Evolutionary conservation across 2,797 vertebrate genomes (phyloP).

Genomic region (Acipenser transmontanus): DNA sequence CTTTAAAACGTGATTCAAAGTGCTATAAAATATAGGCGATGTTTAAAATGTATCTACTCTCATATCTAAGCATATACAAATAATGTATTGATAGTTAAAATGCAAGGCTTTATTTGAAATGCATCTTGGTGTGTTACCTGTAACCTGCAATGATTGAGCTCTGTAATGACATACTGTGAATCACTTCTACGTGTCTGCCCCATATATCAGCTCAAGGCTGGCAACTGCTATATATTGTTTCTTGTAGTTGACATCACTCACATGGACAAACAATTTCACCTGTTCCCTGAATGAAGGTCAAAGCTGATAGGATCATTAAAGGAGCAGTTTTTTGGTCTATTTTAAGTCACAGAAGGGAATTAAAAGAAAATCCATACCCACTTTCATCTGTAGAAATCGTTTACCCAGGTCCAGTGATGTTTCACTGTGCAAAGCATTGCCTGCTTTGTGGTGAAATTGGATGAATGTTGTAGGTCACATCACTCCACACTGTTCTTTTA

Average conservation of each 20-base stretch:
- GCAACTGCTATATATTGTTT: slow-evolving; percentile 51
- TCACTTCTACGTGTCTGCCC: slow-evolving; percentile 3
- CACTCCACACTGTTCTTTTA: no score
- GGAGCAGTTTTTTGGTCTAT: slow-evolving; percentile 38
- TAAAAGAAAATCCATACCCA: slow-evolving; percentile 24
- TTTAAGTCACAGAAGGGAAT: slow-evolving; percentile 54
- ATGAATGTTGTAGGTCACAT: no score
- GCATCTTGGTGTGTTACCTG: slow-evolving; percentile 32
- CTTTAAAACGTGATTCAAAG: no score
- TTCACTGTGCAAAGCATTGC: slow-evolving; percentile 28
- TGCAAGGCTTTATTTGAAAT: no score
- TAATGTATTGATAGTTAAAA: no score
- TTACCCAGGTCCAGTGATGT: slow-evolving; percentile 25
- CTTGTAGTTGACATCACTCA: slow-evolving; percentile 50
- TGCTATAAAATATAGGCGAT: no score
- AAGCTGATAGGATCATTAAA: slow-evolving; percentile 57
- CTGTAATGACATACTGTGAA: slow-evolving; percentile 23
- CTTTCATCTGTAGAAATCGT: no score
- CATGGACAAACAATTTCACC: slow-evolving; percentile 48
- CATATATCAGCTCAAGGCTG: slow-evolving; percentile 47
- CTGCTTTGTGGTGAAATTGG: slow-evolving; percentile 26
- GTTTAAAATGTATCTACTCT: no score
- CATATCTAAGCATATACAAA: no score
- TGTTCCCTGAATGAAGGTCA: slow-evolving; percentile 53
- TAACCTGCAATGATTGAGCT: slow-evolving; percentile 58